Percentiles rank a stretch among this genome's conserved stretches.
Evolutionary conservation across 2,888 invertebrate genomes (phyloP).

Genomic region (Drosophila rellima): DNA sequence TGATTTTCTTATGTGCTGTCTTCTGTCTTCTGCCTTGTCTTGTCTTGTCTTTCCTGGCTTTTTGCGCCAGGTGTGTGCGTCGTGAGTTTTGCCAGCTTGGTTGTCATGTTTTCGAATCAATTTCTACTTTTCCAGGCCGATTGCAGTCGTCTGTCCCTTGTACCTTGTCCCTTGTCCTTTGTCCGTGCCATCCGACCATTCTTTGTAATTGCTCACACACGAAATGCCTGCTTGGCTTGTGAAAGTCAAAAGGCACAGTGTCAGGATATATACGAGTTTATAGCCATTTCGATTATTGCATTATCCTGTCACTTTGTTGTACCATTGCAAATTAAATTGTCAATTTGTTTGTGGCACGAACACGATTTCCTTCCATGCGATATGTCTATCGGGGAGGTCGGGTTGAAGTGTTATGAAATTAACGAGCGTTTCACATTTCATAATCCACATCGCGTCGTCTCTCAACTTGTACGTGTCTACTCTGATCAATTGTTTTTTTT

Average conservation of each 20-base stretch:
- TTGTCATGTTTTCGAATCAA: conserved; percentile 49
- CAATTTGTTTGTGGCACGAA: conserved; percentile 65
- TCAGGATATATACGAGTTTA: conserved; percentile 36
- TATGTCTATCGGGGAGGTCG: conserved; percentile 3
- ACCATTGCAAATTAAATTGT: conserved; percentile 76
- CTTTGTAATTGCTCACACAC: conserved; percentile 35
- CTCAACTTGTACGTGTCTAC: conserved; percentile 5
- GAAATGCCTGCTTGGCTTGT: conserved; percentile 1
- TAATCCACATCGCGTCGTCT: conserved; percentile 12
- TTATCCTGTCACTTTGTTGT: conserved; percentile 73
- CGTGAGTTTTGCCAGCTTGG: conserved; percentile 10
- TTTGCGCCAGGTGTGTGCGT: conserved; percentile 37
- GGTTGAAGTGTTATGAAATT: conserved; percentile 11
- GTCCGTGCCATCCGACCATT: not conserved
- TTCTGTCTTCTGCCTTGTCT: conserved; percentile 16
- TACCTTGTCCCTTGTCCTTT: no score
- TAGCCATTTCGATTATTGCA: conserved; percentile 69
- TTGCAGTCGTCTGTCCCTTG: not conserved
- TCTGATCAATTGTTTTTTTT: conserved; percentile 16
- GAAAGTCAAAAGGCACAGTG: conserved; percentile 37
- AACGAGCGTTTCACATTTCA: conserved; percentile 41
- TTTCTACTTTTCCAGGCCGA: conserved; percentile 38
- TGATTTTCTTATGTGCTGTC: conserved; percentile 61
- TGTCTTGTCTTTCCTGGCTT: conserved; percentile 18
- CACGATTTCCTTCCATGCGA: not conserved